Evolutionary conservation across 2,113 vertebrate genomes (phyloP).

Genomic region (Carassius auratus): DNA sequence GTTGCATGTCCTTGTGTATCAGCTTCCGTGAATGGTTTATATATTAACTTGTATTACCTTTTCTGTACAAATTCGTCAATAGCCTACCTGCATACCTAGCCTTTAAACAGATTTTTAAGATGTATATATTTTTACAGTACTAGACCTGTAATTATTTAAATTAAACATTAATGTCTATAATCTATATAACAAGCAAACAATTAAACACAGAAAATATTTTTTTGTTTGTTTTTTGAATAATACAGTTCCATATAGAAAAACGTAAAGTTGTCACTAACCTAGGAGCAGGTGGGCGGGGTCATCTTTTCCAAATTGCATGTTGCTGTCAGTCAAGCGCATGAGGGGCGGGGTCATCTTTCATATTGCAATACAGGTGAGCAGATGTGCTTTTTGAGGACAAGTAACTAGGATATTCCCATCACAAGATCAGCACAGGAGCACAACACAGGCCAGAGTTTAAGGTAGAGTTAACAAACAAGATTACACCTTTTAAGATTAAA

Average conservation of each 20-base stretch:
- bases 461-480: slow-evolving; percentile 22
- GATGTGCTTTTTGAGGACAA: neutral
- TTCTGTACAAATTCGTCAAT: slow-evolving; percentile 8
- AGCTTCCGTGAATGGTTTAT: slow-evolving; percentile 62
- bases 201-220: too few relatives aligned
- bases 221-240: too few relatives aligned
- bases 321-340: neutral
- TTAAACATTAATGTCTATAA: too few relatives aligned
- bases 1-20: slow-evolving; percentile 44
- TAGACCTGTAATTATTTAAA: too few relatives aligned
- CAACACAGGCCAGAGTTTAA: neutral
- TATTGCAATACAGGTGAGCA: slow-evolving; percentile 12
- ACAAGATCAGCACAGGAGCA: slow-evolving; percentile 19
- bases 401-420: slow-evolving; percentile 31
- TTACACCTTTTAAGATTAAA: neutral
- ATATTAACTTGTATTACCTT: slow-evolving; percentile 65
- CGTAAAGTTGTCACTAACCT: neutral
- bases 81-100: neutral
- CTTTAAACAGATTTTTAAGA: neutral
- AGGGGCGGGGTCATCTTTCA: neutral
- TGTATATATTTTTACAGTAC: too few relatives aligned
- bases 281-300: slow-evolving; percentile 11
- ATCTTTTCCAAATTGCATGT: neutral
- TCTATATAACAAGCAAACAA: neutral
- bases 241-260: neutral